Conservation (phyloP, 1,140 invertebrate genomes). For the Leptinotarsa texana region DNA sequence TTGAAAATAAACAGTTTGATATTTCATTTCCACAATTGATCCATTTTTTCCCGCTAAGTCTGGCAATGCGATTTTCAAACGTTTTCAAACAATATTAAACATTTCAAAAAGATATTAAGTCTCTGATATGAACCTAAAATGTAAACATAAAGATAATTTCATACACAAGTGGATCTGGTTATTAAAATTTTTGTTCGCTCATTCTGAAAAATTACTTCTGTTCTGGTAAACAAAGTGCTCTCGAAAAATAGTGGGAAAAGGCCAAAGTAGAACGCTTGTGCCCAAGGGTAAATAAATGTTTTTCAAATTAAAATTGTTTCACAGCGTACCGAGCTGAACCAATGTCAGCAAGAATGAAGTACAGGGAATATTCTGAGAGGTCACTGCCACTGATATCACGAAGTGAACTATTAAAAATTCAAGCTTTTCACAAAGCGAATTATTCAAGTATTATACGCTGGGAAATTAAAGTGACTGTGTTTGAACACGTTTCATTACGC, state of each 20-base stretch:
- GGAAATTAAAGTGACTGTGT: background rate
- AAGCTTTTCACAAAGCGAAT: background rate
- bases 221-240: constrained; percentile 37
- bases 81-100: constrained; percentile 16
- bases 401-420: background rate
- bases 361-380: background rate
- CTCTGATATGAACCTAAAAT: constrained; percentile 28
- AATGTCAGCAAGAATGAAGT: background rate
- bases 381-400: background rate
- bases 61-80: background rate
- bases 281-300: constrained; percentile 36
- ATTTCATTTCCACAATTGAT: background rate
- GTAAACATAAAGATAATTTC: constrained; percentile 38
- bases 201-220: constrained; percentile 40
- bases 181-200: constrained; percentile 38
- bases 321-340: background rate
- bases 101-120: constrained; percentile 26
- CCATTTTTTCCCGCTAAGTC: background rate
- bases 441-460: background rate
- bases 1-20: background rate
- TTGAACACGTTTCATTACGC: background rate
- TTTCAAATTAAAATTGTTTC: constrained; percentile 37
- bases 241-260: constrained; percentile 30
- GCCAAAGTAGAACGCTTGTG: constrained; percentile 27
- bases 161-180: constrained; percentile 37